Evolutionary conservation across 2,888 invertebrate genomes (phyloP).

Genomic region (Chorisops tibialis): DNA sequence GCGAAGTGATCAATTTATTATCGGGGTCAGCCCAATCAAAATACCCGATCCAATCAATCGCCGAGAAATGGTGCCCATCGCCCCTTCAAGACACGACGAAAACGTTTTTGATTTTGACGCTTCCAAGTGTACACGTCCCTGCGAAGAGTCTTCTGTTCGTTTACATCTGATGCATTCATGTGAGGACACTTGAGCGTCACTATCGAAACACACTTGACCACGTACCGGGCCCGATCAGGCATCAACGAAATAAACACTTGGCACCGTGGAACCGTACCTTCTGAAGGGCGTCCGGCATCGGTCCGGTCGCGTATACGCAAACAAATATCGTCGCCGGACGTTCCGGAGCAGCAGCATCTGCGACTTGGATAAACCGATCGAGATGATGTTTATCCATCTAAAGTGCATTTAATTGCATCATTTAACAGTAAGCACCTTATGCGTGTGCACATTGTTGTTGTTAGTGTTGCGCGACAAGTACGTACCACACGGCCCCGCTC

Average conservation of each 20-base stretch:
- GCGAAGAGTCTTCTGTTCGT: conserved; percentile 3
- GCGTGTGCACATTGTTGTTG: conserved; percentile 16
- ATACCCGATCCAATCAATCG: neutral
- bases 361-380: conserved; percentile 12
- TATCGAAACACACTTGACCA: conserved; percentile 17
- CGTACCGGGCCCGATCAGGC: conserved; percentile 18
- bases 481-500: neutral
- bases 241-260: conserved; percentile 20
- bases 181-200: conserved; percentile 10
- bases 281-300: conserved; percentile 19
- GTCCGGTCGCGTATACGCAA: conserved; percentile 11
- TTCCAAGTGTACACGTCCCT: neutral
- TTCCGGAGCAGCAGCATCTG: neutral
- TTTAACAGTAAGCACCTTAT: conserved; percentile 21
- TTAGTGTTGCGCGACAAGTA: conserved; percentile 16
- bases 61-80: conserved; percentile 1
- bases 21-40: neutral
- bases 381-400: conserved; percentile 26
- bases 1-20: conserved; percentile 9
- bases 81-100: neutral
- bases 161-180: conserved; percentile 21
- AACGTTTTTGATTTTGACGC: neutral
- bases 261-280: conserved; percentile 2
- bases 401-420: conserved; percentile 25
- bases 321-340: conserved; percentile 12